phyloP scores from a whole-genome alignment of 2,113 vertebrate species.

The Megaceryle torquata region DNA sequence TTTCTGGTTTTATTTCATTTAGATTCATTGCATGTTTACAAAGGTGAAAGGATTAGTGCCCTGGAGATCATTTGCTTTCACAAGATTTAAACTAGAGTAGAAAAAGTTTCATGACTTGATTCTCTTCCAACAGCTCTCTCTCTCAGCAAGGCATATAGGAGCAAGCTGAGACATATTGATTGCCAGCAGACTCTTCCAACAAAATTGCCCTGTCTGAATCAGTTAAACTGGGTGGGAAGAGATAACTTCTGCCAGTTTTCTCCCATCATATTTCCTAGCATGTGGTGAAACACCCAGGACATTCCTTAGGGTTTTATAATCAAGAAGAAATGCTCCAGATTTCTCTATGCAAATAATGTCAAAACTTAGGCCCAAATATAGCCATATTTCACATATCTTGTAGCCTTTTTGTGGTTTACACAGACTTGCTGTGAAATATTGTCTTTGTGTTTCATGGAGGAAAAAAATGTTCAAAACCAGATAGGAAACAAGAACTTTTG shows the following conservation, averaged over 20 bases:
- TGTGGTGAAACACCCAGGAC: conserved; percentile 40
- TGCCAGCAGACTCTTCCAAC: conserved; percentile 68
- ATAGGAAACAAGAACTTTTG: not conserved
- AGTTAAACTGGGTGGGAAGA: conserved; percentile 72
- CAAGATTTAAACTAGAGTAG: conserved; percentile 72
- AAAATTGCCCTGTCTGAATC: conserved; percentile 73
- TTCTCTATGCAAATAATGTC: conserved; percentile 47
- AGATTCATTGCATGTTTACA: conserved; percentile 68
- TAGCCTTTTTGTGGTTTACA: conserved; percentile 33
- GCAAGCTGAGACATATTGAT: conserved; percentile 76
- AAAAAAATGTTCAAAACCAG: not conserved
- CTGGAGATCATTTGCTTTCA: conserved; percentile 77
- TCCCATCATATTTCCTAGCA: conserved; percentile 39
- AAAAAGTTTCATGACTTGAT: conserved; percentile 76
- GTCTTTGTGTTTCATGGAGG: not conserved
- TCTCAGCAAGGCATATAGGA: conserved; percentile 70
- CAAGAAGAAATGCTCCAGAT: conserved; percentile 57
- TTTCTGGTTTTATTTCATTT: conserved; percentile 55
- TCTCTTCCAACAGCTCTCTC: conserved; percentile 63
- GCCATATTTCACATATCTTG: not conserved
- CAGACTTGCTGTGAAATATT: conserved; percentile 38
- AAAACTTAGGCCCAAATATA: conserved; percentile 29
- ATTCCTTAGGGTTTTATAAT: conserved; percentile 57
- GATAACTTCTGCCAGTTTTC: conserved; percentile 65
- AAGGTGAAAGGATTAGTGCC: conserved; percentile 72